Percentiles rank a stretch among this genome's conserved stretches.
These are phyloP conservation scores for Pampusana beccarii DNA, from an alignment of 2,113 vertebrate genomes.

Conservation along the genomic window DNA sequence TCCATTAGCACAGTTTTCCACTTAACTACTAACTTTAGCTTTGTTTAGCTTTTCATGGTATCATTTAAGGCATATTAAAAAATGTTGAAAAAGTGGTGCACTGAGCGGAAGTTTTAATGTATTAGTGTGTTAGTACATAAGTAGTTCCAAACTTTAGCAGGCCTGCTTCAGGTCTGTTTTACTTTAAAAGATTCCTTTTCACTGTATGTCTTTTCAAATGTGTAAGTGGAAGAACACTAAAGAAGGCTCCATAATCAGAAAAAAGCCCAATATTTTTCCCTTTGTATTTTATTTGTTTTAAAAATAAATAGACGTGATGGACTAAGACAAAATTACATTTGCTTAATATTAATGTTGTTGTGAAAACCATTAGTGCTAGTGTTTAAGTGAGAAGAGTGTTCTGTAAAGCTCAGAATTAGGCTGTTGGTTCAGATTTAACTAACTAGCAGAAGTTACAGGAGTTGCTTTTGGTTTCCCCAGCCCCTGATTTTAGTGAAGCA, in stretches of 20 bases:
- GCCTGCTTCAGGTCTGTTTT: neutral
- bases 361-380: neutral
- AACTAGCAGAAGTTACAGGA: rapidly evolving
- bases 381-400: neutral
- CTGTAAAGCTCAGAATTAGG: neutral
- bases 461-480: neutral
- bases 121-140: neutral
- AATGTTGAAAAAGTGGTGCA: neutral
- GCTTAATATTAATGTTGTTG: neutral
- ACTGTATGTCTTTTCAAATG: neutral
- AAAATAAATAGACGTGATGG: neutral
- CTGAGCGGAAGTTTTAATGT: neutral
- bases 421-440: neutral
- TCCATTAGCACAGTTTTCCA: neutral
- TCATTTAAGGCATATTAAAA: neutral
- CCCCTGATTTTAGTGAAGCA: neutral
- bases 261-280: too few species aligned
- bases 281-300: neutral
- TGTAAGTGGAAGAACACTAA: neutral
- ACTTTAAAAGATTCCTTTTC: neutral
- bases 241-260: neutral
- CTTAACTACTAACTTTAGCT: neutral
- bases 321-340: neutral
- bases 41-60: neutral
- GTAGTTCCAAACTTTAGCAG: neutral